These are phyloP conservation scores for Paraescarpia echinospica DNA, from an alignment of 1,140 invertebrate species.

Conservation along the genomic window DNA sequence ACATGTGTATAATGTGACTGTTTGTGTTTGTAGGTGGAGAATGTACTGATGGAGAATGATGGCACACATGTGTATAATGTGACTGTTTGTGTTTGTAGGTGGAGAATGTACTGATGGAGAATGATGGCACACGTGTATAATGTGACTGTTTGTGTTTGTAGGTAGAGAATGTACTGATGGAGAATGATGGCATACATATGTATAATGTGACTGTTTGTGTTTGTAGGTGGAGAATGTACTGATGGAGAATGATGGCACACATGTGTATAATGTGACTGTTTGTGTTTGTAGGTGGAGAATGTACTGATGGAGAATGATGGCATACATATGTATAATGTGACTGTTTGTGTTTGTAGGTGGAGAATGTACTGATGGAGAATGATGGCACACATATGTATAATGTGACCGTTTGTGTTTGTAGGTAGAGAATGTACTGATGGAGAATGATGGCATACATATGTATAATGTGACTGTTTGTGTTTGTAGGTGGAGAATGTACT, in stretches of 20 bases:
- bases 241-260: constrained; percentile 73
- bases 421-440: constrained; percentile 86
- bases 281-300: constrained; percentile 76
- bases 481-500: constrained; percentile 86
- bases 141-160: constrained; percentile 77
- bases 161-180: constrained; percentile 86
- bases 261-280: constrained; percentile 88
- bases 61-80: constrained; percentile 82
- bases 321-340: constrained; percentile 83
- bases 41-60: constrained; percentile 78
- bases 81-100: constrained; percentile 78
- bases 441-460: constrained; percentile 77
- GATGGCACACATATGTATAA: constrained; percentile 77
- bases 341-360: constrained; percentile 75
- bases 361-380: constrained; percentile 83
- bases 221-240: constrained; percentile 86
- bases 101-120: constrained; percentile 83
- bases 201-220: constrained; percentile 80
- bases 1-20: constrained; percentile 87
- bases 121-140: constrained; percentile 77
- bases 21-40: constrained; percentile 75
- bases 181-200: constrained; percentile 77
- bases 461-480: constrained; percentile 80
- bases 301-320: constrained; percentile 78
- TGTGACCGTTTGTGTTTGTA: constrained; percentile 77